Evolutionary conservation across 2,113 vertebrate genomes (phyloP).

Genomic region (Zosterops pallidus): DNA sequence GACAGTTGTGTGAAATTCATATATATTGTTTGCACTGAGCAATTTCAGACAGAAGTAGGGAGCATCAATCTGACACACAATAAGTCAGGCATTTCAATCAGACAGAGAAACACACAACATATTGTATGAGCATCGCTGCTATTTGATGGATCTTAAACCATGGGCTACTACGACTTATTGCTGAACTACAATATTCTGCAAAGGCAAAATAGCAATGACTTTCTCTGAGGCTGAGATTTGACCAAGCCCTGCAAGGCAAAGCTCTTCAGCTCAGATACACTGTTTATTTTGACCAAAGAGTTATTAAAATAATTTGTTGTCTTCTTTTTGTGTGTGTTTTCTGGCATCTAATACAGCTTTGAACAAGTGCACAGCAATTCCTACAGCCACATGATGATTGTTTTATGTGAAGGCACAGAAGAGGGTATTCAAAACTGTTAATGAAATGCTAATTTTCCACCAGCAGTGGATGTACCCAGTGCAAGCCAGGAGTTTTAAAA

Average conservation of each 20-base stretch:
- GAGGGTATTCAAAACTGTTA: background rate
- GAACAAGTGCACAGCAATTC: background rate
- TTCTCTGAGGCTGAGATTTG: background rate
- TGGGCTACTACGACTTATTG: background rate
- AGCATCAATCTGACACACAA: too few relatives aligned
- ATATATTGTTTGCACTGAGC: background rate
- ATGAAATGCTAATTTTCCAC: background rate
- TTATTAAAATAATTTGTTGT: background rate
- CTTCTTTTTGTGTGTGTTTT: background rate
- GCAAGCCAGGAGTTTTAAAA: background rate
- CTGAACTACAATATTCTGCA: background rate
- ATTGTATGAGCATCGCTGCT: background rate
- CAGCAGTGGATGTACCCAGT: background rate
- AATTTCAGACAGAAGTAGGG: background rate
- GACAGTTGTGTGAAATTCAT: background rate
- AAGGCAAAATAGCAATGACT: background rate
- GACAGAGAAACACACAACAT: background rate
- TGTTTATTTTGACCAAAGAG: background rate
- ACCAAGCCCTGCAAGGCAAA: background rate
- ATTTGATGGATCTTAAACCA: rapidly evolving
- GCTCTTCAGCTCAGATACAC: background rate
- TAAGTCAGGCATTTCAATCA: background rate
- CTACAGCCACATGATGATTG: background rate
- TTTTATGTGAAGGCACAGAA: background rate
- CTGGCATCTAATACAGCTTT: background rate